Conservation (phyloP, 2,888 invertebrate species). For the Stenolophus ochropezus region DNA sequence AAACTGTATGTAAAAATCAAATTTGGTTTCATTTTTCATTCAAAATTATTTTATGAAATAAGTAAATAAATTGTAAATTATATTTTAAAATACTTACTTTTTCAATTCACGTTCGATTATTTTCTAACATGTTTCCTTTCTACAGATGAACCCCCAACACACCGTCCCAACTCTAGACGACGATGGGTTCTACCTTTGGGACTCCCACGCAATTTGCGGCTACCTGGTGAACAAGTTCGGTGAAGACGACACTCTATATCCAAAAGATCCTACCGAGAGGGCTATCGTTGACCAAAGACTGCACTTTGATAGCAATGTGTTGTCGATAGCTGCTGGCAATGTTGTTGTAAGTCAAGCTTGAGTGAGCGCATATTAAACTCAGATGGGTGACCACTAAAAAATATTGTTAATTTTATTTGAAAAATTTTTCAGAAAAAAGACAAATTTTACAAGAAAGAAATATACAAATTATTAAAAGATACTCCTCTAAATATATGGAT, state of each 20-base stretch:
- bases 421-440: no score
- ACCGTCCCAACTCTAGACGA: slow-evolving; percentile 77
- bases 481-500: no score
- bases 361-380: not conserved
- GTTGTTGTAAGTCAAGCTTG: not conserved
- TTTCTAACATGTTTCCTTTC: not conserved
- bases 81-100: no score
- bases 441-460: no score
- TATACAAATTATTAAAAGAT: no score
- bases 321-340: not conserved
- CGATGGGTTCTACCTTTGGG: slow-evolving; percentile 74
- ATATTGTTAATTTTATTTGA: not conserved
- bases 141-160: slow-evolving; percentile 75
- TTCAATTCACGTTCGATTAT: no score
- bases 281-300: slow-evolving; percentile 75
- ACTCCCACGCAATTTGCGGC: slow-evolving; percentile 75
- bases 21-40: no score
- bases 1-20: no score
- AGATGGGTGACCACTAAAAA: not conserved
- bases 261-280: slow-evolving; percentile 74
- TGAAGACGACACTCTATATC: slow-evolving; percentile 75
- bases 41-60: no score
- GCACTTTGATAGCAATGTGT: slow-evolving; percentile 74
- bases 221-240: slow-evolving; percentile 68
- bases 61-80: no score